Percentiles rank a stretch among this genome's conserved stretches.
Evolutionary conservation across 64 coral and sea anemone genomes (phyloP).

Genomic region (Cladopsammia gracilis): DNA sequence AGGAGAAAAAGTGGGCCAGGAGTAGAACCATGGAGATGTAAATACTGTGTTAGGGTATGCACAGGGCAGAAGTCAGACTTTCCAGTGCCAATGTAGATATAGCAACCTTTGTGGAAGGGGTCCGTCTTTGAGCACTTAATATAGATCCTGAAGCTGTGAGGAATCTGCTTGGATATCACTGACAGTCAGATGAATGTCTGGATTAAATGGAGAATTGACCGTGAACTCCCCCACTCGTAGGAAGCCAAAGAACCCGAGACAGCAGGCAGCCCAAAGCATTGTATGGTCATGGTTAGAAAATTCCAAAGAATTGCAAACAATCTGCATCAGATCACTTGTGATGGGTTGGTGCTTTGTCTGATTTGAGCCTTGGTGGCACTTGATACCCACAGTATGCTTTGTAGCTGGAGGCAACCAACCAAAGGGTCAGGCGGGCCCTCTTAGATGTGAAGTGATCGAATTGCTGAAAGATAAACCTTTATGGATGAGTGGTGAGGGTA

Average conservation of each 20-base stretch:
- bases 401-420: neutral
- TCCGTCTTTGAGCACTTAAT: slow-evolving; percentile 1
- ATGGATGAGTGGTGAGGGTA: no score
- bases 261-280: slow-evolving; percentile 22
- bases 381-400: neutral
- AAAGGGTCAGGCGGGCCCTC: neutral
- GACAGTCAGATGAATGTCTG: no score
- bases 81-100: neutral
- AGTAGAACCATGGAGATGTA: neutral
- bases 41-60: neutral
- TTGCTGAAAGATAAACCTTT: no score
- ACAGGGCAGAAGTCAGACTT: neutral
- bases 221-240: neutral
- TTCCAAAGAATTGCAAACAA: neutral
- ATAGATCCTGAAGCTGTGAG: neutral
- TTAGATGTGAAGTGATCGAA: no score
- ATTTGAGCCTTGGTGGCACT: neutral
- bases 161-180: no score
- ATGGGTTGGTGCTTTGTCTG: neutral
- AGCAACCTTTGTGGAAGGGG: neutral
- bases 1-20: slow-evolving; percentile 39
- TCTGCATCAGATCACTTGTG: neutral
- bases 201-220: no score
- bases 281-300: neutral
- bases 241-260: neutral